Evolutionary conservation across 2,113 vertebrate genomes (phyloP).

Genomic region (Sebastes schlegelii): DNA sequence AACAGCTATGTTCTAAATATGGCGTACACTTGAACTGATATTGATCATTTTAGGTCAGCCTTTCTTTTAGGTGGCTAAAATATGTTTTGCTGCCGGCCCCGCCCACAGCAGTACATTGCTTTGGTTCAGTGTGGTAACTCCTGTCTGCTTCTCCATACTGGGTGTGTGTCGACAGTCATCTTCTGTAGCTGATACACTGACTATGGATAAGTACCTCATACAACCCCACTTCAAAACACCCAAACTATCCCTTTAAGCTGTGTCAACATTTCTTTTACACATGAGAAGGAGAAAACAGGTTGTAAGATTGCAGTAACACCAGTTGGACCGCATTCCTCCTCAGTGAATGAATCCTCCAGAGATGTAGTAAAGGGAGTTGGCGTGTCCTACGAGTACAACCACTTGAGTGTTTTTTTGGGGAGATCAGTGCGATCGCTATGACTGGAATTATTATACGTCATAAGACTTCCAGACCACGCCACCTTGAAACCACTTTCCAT

Average conservation of each 20-base stretch:
- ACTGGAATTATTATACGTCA: slow-evolving; percentile 34
- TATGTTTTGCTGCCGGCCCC: no score
- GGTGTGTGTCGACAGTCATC: no score
- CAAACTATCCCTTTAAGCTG: background rate
- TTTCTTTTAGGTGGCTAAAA: no score
- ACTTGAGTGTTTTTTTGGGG: slow-evolving; percentile 10
- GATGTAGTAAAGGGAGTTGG: background rate
- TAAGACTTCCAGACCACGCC: slow-evolving; percentile 10
- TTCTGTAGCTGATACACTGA: no score
- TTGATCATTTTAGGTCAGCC: no score
- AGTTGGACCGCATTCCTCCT: slow-evolving; percentile 64
- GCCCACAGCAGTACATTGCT: no score
- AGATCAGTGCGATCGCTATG: background rate
- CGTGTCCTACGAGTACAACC: background rate
- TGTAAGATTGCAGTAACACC: slow-evolving; percentile 21
- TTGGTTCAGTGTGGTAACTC: no score
- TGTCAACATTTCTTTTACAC: slow-evolving; percentile 5
- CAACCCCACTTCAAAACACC: no score
- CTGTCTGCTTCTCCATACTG: no score
- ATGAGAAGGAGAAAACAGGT: background rate
- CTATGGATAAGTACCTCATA: no score
- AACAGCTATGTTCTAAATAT: no score
- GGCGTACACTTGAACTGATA: no score
- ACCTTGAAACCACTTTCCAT: slow-evolving; percentile 58
- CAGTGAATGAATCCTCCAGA: slow-evolving; percentile 14